Conservation (phyloP, 2,113 vertebrate species). For the Rhynchomys soricoides region DNA sequence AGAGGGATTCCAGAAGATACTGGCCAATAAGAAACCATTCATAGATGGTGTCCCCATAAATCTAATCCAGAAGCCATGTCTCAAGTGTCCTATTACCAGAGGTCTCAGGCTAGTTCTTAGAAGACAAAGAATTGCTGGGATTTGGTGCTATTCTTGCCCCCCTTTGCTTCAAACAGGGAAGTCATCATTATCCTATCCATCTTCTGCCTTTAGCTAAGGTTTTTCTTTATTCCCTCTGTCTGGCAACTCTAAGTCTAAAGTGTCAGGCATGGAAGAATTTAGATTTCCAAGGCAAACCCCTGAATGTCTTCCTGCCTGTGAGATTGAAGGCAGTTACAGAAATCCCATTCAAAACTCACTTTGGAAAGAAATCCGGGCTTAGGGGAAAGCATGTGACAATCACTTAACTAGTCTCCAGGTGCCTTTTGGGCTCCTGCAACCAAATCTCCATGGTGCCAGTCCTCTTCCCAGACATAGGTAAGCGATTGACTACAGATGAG, state of each 20-base stretch:
- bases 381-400: background rate
- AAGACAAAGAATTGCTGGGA: background rate
- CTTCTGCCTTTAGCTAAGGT: background rate
- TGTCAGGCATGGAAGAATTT: background rate
- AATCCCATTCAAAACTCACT: background rate
- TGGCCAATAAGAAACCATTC: background rate
- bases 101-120: background rate
- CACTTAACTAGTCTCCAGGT: background rate
- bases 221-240: background rate
- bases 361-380: slow-evolving; percentile 6
- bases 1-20: background rate
- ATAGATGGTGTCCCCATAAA: background rate
- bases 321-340: background rate
- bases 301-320: background rate
- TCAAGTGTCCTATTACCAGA: background rate
- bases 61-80: background rate
- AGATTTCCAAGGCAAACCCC: background rate
- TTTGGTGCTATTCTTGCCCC: background rate
- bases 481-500: slow-evolving; percentile 8
- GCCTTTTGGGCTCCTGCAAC: background rate
- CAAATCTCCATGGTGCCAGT: background rate
- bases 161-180: background rate
- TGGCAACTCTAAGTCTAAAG: background rate
- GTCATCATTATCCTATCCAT: background rate
- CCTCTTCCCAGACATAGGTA: background rate